These are phyloP conservation scores for Protodeltote pygarga DNA, from an alignment of 2,888 invertebrate species.

Conservation along the genomic window DNA sequence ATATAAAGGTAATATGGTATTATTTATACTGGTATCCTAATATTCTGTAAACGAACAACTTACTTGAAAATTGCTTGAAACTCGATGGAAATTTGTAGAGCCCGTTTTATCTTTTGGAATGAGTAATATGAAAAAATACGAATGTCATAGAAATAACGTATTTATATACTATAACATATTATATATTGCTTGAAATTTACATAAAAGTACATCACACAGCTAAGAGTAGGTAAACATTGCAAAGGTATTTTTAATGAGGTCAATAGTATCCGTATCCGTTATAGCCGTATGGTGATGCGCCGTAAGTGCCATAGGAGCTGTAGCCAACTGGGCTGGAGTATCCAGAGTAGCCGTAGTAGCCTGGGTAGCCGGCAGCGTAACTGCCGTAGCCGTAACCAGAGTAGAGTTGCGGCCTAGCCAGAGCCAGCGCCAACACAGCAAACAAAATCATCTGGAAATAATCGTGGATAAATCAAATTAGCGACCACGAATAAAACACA, in stretches of 20 bases:
- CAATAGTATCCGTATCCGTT: conserved; percentile 75
- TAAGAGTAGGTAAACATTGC: conserved; percentile 36
- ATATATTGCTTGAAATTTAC: conserved; percentile 42
- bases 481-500: no score
- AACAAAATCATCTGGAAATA: conserved; percentile 78
- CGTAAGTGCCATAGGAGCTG: conserved; percentile 67
- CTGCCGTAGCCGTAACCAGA: conserved; percentile 68
- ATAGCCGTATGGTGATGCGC: conserved; percentile 69
- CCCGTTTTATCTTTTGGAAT: no score
- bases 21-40: no score
- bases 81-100: no score
- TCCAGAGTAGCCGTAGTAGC: conserved; percentile 74
- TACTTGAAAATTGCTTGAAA: no score
- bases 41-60: no score
- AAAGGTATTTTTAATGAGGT: conserved; percentile 22
- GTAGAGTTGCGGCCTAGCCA: conserved; percentile 80
- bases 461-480: no score
- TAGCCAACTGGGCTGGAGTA: conserved; percentile 72
- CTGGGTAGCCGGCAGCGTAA: conserved; percentile 67
- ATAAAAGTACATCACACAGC: conserved; percentile 34
- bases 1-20: conserved; percentile 1
- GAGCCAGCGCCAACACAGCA: conserved; percentile 76
- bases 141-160: background rate
- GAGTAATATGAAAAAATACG: background rate
- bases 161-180: conserved; percentile 14